These are phyloP conservation scores for Maniola jurtina DNA, from an alignment of 1,140 invertebrate species.

Conservation along the genomic window DNA sequence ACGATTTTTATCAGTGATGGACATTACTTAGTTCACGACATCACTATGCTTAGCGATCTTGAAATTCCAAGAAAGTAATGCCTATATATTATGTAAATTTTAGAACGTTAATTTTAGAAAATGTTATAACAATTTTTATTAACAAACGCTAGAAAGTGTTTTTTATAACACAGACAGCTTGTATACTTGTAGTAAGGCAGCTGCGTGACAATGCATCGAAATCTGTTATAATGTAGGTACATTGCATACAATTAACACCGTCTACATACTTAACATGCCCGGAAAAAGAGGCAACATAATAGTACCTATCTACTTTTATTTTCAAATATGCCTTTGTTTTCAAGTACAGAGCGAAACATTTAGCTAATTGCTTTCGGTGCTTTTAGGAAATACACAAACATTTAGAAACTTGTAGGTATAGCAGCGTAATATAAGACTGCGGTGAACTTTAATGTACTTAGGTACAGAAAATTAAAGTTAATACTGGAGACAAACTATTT, in stretches of 20 bases:
- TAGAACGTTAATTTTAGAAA: no score
- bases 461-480: no score
- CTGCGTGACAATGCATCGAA: conserved; percentile 23
- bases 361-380: conserved; percentile 29
- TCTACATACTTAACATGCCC: not conserved
- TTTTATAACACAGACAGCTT: not conserved
- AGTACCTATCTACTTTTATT: not conserved
- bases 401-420: conserved; percentile 5
- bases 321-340: conserved; percentile 8
- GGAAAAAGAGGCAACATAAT: not conserved
- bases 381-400: conserved; percentile 3
- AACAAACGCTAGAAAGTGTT: not conserved
- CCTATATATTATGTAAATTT: no score
- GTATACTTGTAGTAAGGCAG: not conserved
- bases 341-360: conserved; percentile 26
- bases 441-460: conserved; percentile 7
- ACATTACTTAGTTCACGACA: no score
- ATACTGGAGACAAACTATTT: no score
- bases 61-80: no score
- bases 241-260: not conserved
- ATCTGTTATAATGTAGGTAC: conserved; percentile 19
- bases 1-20: no score
- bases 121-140: no score
- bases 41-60: no score
- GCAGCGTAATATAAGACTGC: conserved; percentile 14